Conservation (phyloP, 2,797 vertebrate genomes). For the Aeoliscus strigatus region DNA sequence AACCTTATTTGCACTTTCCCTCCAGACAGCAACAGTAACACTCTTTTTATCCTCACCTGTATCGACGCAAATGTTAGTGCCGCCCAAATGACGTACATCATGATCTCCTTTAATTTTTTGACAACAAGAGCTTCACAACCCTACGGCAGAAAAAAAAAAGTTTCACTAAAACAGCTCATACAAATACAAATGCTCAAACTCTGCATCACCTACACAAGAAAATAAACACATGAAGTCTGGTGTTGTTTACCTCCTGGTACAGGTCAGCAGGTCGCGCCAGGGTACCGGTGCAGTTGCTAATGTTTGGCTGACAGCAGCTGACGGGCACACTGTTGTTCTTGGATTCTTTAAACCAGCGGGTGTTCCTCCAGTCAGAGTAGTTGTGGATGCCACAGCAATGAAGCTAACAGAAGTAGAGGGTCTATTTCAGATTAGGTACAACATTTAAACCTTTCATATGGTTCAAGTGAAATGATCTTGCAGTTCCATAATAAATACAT, state of each 20-base stretch:
- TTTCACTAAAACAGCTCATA: no score
- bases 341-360: constrained; percentile 90
- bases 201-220: no score
- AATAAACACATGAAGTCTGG: no score
- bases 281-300: constrained; percentile 88
- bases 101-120: constrained; percentile 93
- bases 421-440: not conserved
- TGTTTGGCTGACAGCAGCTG: constrained; percentile 88
- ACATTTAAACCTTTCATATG: not conserved
- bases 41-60: constrained; percentile 87
- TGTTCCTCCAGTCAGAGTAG: constrained; percentile 94
- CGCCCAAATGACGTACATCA: constrained; percentile 98
- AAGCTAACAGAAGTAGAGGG: constrained; percentile 62
- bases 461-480: not conserved
- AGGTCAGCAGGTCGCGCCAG: constrained; percentile 83
- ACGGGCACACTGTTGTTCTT: constrained; percentile 95
- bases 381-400: constrained; percentile 94
- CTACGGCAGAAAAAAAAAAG: no score
- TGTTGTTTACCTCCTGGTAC: constrained; percentile 84
- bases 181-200: not conserved
- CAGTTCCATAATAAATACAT: not conserved
- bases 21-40: no score
- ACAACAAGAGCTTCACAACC: constrained; percentile 93
- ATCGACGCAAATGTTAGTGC: constrained; percentile 90
- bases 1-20: no score